Evolutionary conservation across 2,113 vertebrate genomes (phyloP).

Genomic region (Nannospalax galili): DNA sequence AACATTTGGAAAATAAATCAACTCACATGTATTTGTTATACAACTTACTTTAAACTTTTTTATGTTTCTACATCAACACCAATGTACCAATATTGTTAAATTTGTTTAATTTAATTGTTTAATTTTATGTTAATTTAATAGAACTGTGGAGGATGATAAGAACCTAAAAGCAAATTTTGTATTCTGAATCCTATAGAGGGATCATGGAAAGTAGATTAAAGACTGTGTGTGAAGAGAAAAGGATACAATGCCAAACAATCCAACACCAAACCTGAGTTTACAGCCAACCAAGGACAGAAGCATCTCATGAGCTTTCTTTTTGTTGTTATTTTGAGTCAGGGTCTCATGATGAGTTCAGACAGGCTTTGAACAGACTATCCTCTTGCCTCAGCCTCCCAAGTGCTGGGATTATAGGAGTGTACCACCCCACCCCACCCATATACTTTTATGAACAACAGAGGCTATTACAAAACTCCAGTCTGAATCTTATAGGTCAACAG

Average conservation of each 20-base stretch:
- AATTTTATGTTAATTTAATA: slow-evolving; percentile 20
- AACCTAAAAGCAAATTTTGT: background rate
- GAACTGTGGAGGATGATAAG: slow-evolving; percentile 9
- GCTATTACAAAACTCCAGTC: slow-evolving; percentile 1
- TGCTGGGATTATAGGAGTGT: background rate
- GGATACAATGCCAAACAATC: background rate
- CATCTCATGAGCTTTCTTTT: background rate
- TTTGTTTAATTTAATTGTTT: too few species aligned
- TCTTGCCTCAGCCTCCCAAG: background rate
- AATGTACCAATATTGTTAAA: background rate
- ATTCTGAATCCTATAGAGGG: background rate
- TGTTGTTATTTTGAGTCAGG: background rate
- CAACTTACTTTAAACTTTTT: background rate
- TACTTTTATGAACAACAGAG: background rate
- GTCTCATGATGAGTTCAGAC: background rate
- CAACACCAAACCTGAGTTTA: slow-evolving; percentile 22
- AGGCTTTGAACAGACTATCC: background rate
- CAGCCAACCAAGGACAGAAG: background rate
- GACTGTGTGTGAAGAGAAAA: background rate
- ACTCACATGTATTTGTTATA: background rate
- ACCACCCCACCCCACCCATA: background rate
- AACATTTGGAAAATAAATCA: slow-evolving; percentile 36
- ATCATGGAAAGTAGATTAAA: background rate
- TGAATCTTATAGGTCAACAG: background rate
- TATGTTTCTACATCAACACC: background rate